phyloP scores from a whole-genome alignment of 2,888 invertebrate species.

The Apocheima hispidaria region DNA sequence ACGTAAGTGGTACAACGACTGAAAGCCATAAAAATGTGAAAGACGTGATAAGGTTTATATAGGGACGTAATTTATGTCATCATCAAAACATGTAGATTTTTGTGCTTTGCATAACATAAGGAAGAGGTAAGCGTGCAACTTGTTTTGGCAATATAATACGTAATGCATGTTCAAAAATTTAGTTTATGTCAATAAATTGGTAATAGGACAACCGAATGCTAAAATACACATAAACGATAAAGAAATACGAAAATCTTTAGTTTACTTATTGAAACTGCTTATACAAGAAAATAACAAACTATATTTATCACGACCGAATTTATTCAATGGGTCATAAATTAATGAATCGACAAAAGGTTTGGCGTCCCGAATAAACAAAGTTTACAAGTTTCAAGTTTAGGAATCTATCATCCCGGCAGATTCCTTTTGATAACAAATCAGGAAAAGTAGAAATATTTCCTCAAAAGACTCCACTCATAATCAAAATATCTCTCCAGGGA shows the following conservation, averaged over 20 bases:
- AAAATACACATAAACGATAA: too few species aligned
- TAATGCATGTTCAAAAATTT: not conserved
- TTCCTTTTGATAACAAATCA: slow-evolving; percentile 47
- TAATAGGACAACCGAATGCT: too few species aligned
- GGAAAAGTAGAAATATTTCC: slow-evolving; percentile 50
- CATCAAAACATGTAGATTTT: slow-evolving; percentile 46
- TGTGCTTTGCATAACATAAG: slow-evolving; percentile 29
- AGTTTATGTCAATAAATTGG: too few species aligned
- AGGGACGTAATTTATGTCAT: slow-evolving; percentile 47
- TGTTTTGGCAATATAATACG: slow-evolving; percentile 13
- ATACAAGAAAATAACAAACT: too few species aligned
- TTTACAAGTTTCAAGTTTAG: slow-evolving; percentile 12
- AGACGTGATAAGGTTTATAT: slow-evolving; percentile 48
- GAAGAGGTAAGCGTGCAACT: slow-evolving; percentile 11
- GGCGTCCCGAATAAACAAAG: slow-evolving; percentile 8
- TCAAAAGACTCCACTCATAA: slow-evolving; percentile 27
- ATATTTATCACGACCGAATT: not conserved
- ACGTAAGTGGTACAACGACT: slow-evolving; percentile 41
- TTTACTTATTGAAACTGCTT: too few species aligned
- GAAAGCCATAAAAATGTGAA: slow-evolving; percentile 48
- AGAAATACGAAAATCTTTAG: too few species aligned
- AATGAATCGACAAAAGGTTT: slow-evolving; percentile 7
- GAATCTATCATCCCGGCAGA: slow-evolving; percentile 52
- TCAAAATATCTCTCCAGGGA: slow-evolving; percentile 50
- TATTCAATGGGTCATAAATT: not conserved